Evolutionary conservation across 2,797 vertebrate species (phyloP).

Genomic region (Gallirallus australis): DNA sequence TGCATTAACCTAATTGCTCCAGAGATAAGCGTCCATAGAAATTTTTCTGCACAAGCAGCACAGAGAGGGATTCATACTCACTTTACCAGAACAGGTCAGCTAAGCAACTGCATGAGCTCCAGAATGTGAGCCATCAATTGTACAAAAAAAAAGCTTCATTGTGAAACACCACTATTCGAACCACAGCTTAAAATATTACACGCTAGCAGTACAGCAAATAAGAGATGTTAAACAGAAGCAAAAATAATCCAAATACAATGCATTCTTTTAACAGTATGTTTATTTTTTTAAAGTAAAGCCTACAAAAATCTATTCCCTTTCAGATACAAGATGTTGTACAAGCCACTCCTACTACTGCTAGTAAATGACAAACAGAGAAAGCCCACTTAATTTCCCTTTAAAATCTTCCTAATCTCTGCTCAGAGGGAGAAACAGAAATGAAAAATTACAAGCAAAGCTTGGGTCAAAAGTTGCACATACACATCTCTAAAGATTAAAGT

Average conservation of each 20-base stretch:
- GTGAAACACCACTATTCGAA: background rate
- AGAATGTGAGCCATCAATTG: background rate
- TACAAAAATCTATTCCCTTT: background rate
- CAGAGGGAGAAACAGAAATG: background rate
- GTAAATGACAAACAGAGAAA: background rate
- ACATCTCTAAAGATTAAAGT: background rate
- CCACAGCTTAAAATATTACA: background rate
- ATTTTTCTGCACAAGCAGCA: background rate
- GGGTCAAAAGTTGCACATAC: background rate
- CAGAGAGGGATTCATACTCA: background rate
- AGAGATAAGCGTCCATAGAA: background rate
- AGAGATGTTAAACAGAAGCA: background rate
- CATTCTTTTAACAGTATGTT: background rate
- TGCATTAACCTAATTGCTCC: background rate
- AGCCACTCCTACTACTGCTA: background rate
- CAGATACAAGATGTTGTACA: background rate
- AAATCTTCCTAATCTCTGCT: background rate
- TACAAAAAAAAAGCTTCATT: background rate
- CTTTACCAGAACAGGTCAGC: slow-evolving; percentile 37
- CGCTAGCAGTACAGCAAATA: background rate
- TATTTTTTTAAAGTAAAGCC: background rate
- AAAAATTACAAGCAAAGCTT: background rate
- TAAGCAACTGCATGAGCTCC: slow-evolving; percentile 35
- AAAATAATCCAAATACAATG: background rate
- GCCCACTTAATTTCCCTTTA: background rate